A percentile compares a stretch with the other conserved stretches of the same genome.
Evolutionary conservation across 2,888 invertebrate genomes (phyloP).

Genomic region (Anthoptus insignis): DNA sequence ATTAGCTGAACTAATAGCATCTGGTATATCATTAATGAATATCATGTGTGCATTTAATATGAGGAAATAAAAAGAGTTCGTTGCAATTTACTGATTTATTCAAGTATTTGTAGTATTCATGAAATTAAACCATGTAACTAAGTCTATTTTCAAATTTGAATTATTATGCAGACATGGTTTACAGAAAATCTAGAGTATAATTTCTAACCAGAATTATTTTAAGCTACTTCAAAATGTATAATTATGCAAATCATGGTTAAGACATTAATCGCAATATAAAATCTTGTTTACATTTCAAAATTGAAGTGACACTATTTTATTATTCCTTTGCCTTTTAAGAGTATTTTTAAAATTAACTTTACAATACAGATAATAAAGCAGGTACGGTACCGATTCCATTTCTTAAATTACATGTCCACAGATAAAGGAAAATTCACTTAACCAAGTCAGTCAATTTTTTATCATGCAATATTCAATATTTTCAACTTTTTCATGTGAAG

Average conservation of each 20-base stretch:
- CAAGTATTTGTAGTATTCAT: conserved; percentile 10
- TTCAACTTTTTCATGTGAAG: conserved; percentile 7
- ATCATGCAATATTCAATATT: conserved; percentile 34
- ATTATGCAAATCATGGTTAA: too few species aligned
- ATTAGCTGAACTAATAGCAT: too few species aligned
- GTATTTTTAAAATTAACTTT: not conserved
- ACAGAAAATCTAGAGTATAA: not conserved
- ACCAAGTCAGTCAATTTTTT: conserved; percentile 75
- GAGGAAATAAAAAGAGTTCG: not conserved
- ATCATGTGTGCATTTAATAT: too few species aligned
- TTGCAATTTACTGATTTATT: conserved; percentile 16
- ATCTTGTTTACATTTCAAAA: not conserved
- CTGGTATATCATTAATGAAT: too few species aligned
- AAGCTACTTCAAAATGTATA: not conserved
- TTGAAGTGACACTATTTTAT: not conserved
- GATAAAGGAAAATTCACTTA: conserved; percentile 60
- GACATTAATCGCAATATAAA: not conserved
- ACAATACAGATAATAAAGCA: not conserved
- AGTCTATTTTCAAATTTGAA: not conserved
- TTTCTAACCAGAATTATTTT: not conserved
- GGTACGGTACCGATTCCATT: conserved; percentile 22
- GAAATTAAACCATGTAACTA: conserved; percentile 1
- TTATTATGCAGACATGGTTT: not conserved
- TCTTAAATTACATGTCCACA: conserved; percentile 23
- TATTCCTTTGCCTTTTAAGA: not conserved